Evolutionary conservation across 92 coral and sea anemone species (phyloP), one percentile per base, ranked within the genome.

Genomic region (Phymanthus crucifer): DNA sequence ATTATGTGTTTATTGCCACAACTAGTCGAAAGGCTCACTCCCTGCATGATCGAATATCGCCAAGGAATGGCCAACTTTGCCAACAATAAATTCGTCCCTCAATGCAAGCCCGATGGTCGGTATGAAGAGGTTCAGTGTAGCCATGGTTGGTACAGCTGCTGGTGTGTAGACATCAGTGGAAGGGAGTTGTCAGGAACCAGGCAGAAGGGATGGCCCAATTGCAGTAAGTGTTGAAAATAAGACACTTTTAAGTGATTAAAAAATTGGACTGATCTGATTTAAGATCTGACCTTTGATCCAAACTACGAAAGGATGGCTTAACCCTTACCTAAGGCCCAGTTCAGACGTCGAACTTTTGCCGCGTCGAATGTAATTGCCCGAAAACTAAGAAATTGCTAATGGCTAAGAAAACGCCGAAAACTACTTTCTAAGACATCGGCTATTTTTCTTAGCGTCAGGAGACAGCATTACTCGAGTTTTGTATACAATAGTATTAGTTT

Each of bases 141-240:
- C 31, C 84, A 84, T 29, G 87, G 88, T 40, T 90, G 95, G 94
- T 61, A 61, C 34, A 27, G 4, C 19, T 96, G 99, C 67, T 96
- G 99, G 99, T 96, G 99, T 81, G 90, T 94, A 16, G 94, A 93
- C 70, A 70, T 73, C 45, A 87, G 86, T 72, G 98, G 99, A 50
- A 87, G 81, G 57, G 93, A 87, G 76, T 12, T 89, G 13, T 47
- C 89, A 77, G 98, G 98, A 45, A 93, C 96, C 52, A 84, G 75
- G 38, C 87, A 71, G 45, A 84, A 80, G 71, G 99, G 99, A 69
- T 86, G 89, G 91, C 94, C 93, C 14, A 76, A 72, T 19, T 96
- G 98, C 86, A 82, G 99, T 96, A 89, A 82, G 98, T n/a, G n/a
- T 61, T 69, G 32, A 13, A 66, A 32, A 18, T 0, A 34, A 68